Evolutionary conservation across 2,113 vertebrate species (phyloP), one percentile per base, ranked within the genome.

Genomic region (Aspiorhynchus laticeps): DNA sequence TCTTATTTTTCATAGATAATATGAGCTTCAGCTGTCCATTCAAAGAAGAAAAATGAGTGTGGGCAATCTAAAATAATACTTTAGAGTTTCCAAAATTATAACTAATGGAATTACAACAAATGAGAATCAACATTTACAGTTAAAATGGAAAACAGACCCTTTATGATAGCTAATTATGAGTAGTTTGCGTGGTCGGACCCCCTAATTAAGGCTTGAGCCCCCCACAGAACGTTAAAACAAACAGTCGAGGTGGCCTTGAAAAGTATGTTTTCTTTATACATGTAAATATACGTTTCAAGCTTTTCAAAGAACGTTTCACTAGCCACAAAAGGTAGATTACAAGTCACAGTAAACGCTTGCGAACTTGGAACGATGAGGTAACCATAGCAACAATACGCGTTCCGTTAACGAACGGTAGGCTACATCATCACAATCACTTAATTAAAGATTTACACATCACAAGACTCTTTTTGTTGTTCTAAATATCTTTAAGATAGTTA

Each of bases 111-210:
- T 76, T 46, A 4, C 7, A 46, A 17, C 38, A n/a, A 75, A 46
- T 46, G 24, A 46, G 14, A 46, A 41, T 14, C 11, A 36, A 38
- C 38, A 63, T 63, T 41, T 63, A 63, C 12, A 8, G 28, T 59
- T 38, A 26, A 41, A 36, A 26, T n/a, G 7, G 11, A 63, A 36
- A 43, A 38, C 24, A 41, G 7, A 41, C 53, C 24, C 33, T 36
- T 36, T 79, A 56, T 78, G 26, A 31, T 7, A 21, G 69, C 19
- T 41, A 5, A 73, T 73, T 73, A 75, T 28, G 24, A 2, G 41
- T 26, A 26, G 12, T 76, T 28, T 48, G 73, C n/a, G 24, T n/a
- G 38, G 41, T 28, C 33, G 31, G 82, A 81, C 82, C 87, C 88
- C 80, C 86, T 88, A 87, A 61, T 51, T 75, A 76, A 46, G 73